These are phyloP conservation scores for Anseranas semipalmata DNA, from an alignment of 2,113 vertebrate genomes.

Conservation along the genomic window DNA sequence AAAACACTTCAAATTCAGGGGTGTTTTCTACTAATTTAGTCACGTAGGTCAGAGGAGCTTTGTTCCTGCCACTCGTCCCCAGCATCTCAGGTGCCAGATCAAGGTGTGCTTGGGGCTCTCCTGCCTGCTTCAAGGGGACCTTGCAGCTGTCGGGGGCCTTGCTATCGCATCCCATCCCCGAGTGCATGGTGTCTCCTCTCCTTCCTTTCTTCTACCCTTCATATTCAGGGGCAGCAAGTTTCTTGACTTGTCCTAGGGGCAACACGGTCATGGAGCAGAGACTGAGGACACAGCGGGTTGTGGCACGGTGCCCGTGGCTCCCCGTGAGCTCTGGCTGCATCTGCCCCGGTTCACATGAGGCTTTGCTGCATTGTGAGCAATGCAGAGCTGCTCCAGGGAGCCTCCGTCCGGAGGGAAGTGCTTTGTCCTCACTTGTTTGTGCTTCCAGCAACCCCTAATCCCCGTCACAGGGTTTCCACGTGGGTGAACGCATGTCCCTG, in stretches of 20 bases:
- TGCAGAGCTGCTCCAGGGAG: not conserved
- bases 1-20: not conserved
- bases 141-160: not conserved
- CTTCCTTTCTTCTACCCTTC: not conserved
- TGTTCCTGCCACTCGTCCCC: not conserved
- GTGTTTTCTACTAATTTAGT: not conserved
- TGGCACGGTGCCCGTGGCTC: not conserved
- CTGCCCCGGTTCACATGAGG: accelerated
- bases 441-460: constrained; percentile 9
- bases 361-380: not conserved
- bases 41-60: not conserved
- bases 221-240: not conserved
- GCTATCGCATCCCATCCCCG: not conserved
- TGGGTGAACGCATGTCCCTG: not conserved
- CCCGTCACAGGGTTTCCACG: not conserved
- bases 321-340: not conserved
- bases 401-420: not conserved
- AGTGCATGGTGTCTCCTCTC: not conserved
- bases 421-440: not conserved
- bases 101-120: not conserved
- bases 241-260: not conserved
- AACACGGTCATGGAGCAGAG: not conserved
- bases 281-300: not conserved
- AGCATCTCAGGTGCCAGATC: accelerated
- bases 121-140: not conserved